These are phyloP conservation scores for Labia minor DNA, from an alignment of 2,888 invertebrate species.

Conservation along the genomic window DNA sequence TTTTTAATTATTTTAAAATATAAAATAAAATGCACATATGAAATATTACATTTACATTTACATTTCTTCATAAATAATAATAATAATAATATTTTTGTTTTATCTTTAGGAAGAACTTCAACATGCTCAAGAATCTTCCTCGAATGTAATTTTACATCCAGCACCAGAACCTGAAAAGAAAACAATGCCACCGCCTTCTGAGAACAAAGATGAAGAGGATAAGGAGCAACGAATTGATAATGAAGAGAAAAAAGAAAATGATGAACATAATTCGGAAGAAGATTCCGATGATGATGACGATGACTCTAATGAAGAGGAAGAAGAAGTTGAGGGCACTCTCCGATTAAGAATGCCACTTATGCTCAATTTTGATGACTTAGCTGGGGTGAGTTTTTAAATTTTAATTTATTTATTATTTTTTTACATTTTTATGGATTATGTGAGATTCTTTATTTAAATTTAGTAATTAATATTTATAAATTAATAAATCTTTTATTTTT, in stretches of 20 bases:
- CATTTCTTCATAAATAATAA: no score
- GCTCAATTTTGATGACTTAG: slow-evolving; percentile 71
- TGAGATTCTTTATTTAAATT: no score
- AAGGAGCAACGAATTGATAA: slow-evolving; percentile 29
- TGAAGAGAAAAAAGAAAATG: slow-evolving; percentile 24
- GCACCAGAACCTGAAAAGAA: background rate
- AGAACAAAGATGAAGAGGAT: slow-evolving; percentile 34
- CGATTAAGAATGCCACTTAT: slow-evolving; percentile 66
- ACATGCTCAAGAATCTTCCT: background rate
- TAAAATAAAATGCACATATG: no score
- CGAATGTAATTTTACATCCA: background rate
- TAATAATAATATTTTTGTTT: background rate
- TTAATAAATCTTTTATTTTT: no score
- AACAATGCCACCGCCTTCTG: slow-evolving; percentile 31
- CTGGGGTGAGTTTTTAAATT: slow-evolving; percentile 48
- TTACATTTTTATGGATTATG: background rate
- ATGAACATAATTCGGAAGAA: slow-evolving; percentile 32
- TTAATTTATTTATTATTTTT: no score
- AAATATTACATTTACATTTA: no score
- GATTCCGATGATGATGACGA: slow-evolving; percentile 40
- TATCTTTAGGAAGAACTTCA: background rate
- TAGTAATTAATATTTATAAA: no score
- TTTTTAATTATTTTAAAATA: no score
- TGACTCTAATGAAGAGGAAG: slow-evolving; percentile 40
- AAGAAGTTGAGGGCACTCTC: slow-evolving; percentile 44